These are phyloP conservation scores for Aethina tumida DNA, from an alignment of 1,140 invertebrate genomes.

Conservation along the genomic window DNA sequence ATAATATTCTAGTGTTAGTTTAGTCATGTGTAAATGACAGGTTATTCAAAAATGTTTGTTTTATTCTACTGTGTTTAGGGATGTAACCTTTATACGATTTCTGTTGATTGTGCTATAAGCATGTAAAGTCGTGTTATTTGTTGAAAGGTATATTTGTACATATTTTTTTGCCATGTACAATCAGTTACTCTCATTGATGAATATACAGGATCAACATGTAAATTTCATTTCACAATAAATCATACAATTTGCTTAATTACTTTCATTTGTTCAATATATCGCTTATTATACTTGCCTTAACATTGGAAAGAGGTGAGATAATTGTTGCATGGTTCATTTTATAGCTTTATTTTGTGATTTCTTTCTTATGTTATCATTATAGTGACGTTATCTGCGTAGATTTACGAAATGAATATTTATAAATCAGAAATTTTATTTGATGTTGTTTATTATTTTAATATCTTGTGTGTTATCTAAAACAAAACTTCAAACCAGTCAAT, in stretches of 20 bases:
- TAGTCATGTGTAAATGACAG: not conserved
- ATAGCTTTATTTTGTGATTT: no score
- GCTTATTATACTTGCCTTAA: conserved; percentile 1
- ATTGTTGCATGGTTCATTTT: no score
- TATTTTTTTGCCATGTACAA: conserved; percentile 26
- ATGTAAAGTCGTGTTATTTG: conserved; percentile 12
- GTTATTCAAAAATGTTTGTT: conserved; percentile 5
- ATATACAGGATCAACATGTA: conserved; percentile 22
- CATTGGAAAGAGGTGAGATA: conserved; percentile 14
- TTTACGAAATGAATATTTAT: no score
- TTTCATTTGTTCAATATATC: conserved; percentile 10
- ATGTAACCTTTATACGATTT: conserved; percentile 2
- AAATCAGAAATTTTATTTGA: conserved; percentile 1
- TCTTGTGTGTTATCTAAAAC: not conserved
- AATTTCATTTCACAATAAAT: conserved; percentile 20
- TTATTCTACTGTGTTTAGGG: not conserved
- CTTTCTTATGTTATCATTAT: no score
- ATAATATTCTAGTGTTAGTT: conserved; percentile 11
- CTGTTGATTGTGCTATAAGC: conserved; percentile 8
- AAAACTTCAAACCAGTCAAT: no score
- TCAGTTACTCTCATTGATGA: conserved; percentile 17
- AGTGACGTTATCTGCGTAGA: no score
- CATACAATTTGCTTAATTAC: conserved; percentile 21
- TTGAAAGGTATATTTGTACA: conserved; percentile 7
- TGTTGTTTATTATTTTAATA: not conserved